These are phyloP conservation scores for Drosophila mercatorum DNA, from an alignment of 2,888 invertebrate species.

Conservation along the genomic window DNA sequence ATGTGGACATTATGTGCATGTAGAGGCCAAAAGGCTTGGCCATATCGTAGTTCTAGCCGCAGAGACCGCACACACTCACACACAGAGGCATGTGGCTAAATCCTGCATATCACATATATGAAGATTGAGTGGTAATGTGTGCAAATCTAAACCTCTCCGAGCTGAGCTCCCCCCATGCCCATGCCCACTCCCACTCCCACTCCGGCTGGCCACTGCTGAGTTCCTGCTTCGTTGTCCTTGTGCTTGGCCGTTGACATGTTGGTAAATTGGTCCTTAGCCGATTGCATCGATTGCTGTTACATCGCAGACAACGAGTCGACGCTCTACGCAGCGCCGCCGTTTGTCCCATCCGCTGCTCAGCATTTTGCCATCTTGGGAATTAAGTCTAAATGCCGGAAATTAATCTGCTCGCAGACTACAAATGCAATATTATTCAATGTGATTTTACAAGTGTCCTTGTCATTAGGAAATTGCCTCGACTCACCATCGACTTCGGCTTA, in stretches of 20 bases:
- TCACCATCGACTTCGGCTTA: conserved; percentile 8
- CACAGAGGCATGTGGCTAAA: conserved; percentile 37
- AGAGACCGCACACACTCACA: conserved; percentile 22
- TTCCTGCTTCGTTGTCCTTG: conserved; percentile 32
- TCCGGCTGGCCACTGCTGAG: not conserved
- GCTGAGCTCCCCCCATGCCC: conserved; percentile 3
- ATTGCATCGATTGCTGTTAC: conserved; percentile 66
- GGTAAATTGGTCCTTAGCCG: conserved; percentile 75
- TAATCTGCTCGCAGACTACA: conserved; percentile 69
- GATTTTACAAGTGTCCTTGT: conserved; percentile 77
- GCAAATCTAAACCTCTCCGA: conserved; percentile 70
- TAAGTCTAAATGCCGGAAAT: conserved; percentile 77
- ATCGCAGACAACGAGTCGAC: conserved; percentile 30
- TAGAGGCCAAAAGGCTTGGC: conserved; percentile 58
- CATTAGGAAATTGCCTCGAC: conserved; percentile 71
- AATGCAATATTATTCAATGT: conserved; percentile 73
- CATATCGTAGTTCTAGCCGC: conserved; percentile 46
- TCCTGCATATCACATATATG: conserved; percentile 73
- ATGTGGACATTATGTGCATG: conserved; percentile 77
- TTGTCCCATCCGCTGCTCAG: conserved; percentile 19
- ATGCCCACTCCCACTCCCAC: not conserved
- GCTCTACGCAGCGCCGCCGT: conserved; percentile 9
- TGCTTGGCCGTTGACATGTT: conserved; percentile 71
- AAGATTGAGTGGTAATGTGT: conserved; percentile 80
- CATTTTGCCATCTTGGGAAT: conserved; percentile 52